Evolutionary conservation across 2,113 vertebrate genomes (phyloP), one percentile per base, ranked within the genome.

Genomic region (Stomatorhinus ivindoensis): DNA sequence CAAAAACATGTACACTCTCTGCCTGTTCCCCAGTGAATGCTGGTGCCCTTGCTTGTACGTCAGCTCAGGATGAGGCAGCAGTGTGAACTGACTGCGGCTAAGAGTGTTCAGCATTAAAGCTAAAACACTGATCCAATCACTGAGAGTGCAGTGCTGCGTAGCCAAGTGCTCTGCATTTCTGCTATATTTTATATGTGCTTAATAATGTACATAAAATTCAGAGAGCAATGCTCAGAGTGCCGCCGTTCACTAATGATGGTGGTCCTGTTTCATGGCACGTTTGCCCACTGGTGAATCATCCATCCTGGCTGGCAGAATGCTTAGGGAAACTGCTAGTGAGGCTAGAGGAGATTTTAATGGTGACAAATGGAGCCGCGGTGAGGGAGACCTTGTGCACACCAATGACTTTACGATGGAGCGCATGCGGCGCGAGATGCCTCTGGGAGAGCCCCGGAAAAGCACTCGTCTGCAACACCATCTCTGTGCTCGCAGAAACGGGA

Each of bases 101-200:
- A 87, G 88, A 88, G 83, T 27, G 89, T 85, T 86, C 61, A 50
- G 69, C 76, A 80, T 86, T 48, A 90, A 91, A 83, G 24, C 53
- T 84, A 91, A 87, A 90, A 87, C 83, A 65, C 87, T 73, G 87
- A 92, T 90, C 35, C 6, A 61, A 42, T 31, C 5, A 8, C 17
- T 86, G 69, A 42, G 88, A 73, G 53, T 89, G 87, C 87, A 89
- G 86, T 73, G 8, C 24, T 35, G 35, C 46, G 89, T 47, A 61
- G 80, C 27, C 24, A 31, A 89, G 73, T 47, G 82, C 58, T 85
- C 19, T 88, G n/a, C 61, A 51, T 65, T 61, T 48, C 44, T 58
- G 19, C 15, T 58, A 50, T 50, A 42, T 44, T 55, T 21, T 24
- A 46, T 65, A 48, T 88, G 61, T n/a, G 46, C 46, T 88, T 73